Conservation (phyloP, 2,888 invertebrate species). For the Poecilus cupreus region DNA sequence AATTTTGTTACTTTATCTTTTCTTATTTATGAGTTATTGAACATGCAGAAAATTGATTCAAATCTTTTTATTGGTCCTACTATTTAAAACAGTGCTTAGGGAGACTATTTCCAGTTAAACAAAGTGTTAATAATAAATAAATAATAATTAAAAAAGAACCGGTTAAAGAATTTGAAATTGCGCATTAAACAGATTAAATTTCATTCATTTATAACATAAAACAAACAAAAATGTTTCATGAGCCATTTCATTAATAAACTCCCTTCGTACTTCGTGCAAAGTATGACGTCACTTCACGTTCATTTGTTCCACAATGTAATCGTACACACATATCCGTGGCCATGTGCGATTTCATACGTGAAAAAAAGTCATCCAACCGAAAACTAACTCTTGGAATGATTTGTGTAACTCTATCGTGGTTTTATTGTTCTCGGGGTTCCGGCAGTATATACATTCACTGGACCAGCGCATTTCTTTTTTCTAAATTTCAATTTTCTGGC, state of each 20-base stretch:
- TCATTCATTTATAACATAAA: not conserved
- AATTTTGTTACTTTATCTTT: no score
- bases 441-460: not conserved
- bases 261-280: not conserved
- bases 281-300: not conserved
- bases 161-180: no score
- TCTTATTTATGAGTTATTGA: no score
- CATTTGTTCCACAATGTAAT: conserved; percentile 10
- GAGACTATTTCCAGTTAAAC: no score
- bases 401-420: conserved; percentile 25
- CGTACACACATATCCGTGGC: conserved; percentile 12
- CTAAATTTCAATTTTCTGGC: conserved; percentile 26
- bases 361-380: conserved; percentile 4
- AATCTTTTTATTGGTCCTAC: no score
- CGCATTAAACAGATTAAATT: not conserved
- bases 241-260: not conserved
- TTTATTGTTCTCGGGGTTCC: not conserved
- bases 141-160: no score
- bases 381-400: conserved; percentile 8
- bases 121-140: no score
- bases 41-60: no score
- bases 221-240: not conserved
- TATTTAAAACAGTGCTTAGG: no score
- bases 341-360: conserved; percentile 10
- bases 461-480: not conserved